phyloP scores from a whole-genome alignment of 1,140 invertebrate genomes.

The Eupeodes corollae region DNA sequence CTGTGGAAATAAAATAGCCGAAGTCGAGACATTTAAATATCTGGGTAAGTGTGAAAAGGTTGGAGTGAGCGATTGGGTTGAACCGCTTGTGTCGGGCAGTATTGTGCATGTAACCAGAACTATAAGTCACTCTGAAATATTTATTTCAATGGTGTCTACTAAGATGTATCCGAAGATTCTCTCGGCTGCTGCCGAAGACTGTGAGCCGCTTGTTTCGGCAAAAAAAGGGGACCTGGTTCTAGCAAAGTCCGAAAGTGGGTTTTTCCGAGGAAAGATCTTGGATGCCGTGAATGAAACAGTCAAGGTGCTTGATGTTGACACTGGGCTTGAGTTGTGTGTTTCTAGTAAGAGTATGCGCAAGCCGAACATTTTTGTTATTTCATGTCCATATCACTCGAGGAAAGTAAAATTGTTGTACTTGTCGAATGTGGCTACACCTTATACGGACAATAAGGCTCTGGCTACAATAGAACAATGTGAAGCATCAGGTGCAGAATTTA shows the following conservation, averaged over 20 bases:
- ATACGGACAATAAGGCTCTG: slow-evolving; percentile 3
- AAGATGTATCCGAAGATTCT: slow-evolving; percentile 4
- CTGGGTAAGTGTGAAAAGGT: neutral
- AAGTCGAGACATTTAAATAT: slow-evolving; percentile 1
- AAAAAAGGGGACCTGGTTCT: neutral
- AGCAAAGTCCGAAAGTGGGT: neutral
- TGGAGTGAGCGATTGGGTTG: slow-evolving; percentile 1
- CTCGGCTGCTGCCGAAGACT: neutral
- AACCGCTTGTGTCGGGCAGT: neutral
- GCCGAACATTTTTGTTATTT: neutral
- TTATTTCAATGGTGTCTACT: neutral
- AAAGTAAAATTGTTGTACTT: slow-evolving; percentile 1
- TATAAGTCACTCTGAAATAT: neutral
- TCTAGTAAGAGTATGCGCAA: neutral
- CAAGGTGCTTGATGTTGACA: neutral
- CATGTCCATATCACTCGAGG: neutral
- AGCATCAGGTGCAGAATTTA: neutral
- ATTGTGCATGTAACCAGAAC: neutral
- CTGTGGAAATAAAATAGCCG: neutral
- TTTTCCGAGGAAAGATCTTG: neutral
- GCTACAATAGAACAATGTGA: neutral
- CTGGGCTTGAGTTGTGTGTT: neutral
- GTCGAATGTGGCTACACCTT: neutral
- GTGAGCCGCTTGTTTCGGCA: neutral
- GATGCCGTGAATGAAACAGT: too few species aligned